Evolutionary conservation across 1,140 invertebrate genomes (phyloP).

Genomic region (Drosophila yakuba): DNA sequence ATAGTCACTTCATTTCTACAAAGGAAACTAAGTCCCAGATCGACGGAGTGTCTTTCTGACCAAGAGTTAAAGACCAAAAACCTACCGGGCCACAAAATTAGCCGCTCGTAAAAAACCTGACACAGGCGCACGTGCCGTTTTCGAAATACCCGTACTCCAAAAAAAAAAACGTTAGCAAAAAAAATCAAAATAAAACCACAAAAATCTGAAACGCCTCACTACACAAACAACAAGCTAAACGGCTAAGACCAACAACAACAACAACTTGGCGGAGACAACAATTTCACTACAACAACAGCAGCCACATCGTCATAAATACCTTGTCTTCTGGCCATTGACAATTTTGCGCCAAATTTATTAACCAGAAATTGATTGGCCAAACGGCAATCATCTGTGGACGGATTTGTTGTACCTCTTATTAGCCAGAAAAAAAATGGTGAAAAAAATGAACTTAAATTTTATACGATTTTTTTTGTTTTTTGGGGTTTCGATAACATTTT

Average conservation of each 20-base stretch:
- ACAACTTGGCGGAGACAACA: conserved; percentile 66
- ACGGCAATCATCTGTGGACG: conserved; percentile 73
- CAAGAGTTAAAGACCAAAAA: conserved; percentile 50
- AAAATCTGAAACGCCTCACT: conserved; percentile 57
- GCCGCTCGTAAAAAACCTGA: conserved; percentile 79
- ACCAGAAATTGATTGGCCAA: conserved; percentile 82
- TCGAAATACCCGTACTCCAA: conserved; percentile 67
- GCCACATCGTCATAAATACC: conserved; percentile 72
- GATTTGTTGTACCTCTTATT: conserved; percentile 49
- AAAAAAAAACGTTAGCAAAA: conserved; percentile 61
- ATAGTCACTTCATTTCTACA: conserved; percentile 61
- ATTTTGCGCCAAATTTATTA: conserved; percentile 78
- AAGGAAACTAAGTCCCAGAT: conserved; percentile 42
- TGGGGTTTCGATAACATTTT: conserved; percentile 67
- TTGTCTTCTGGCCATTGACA: conserved; percentile 63
- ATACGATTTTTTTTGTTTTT: conserved; percentile 27
- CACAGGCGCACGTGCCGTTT: conserved; percentile 82
- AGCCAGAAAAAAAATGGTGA: conserved; percentile 47
- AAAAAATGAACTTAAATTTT: conserved; percentile 51
- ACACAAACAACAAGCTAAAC: conserved; percentile 31
- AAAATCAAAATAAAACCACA: conserved; percentile 30
- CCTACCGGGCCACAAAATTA: conserved; percentile 64
- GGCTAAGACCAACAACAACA: conserved; percentile 41
- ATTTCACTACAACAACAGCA: conserved; percentile 69
- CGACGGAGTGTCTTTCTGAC: conserved; percentile 30